Percentiles rank a stretch among this genome's conserved stretches.
Conservation (phyloP, 2,797 vertebrate species). For the Bradypodion ventrale region DNA sequence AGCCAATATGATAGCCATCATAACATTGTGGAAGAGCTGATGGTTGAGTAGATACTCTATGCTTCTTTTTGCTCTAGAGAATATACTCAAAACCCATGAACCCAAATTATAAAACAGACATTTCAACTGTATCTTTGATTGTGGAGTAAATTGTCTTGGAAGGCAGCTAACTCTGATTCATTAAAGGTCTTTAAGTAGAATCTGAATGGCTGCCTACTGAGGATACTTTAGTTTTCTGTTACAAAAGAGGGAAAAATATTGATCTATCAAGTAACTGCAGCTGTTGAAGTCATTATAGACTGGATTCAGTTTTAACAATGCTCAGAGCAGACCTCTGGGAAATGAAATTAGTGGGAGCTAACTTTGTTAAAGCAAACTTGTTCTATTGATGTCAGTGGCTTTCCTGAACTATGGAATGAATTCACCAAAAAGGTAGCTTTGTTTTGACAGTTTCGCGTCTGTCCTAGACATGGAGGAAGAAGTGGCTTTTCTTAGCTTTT, state of each 20-base stretch:
- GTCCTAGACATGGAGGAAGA: too few species aligned
- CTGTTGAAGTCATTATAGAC: background rate
- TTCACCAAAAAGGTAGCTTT: too few species aligned
- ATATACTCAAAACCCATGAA: background rate
- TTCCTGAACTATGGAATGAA: too few species aligned
- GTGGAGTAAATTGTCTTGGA: background rate
- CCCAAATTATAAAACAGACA: background rate
- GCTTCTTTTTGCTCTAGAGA: background rate
- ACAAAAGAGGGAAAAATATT: constrained; percentile 10
- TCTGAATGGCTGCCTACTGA: background rate
- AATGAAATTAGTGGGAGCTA: background rate
- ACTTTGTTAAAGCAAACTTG: background rate
- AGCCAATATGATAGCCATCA: background rate
- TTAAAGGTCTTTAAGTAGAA: background rate
- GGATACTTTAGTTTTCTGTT: background rate
- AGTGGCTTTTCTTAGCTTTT: background rate
- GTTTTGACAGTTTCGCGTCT: too few species aligned
- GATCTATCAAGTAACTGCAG: constrained; percentile 10
- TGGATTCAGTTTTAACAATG: background rate
- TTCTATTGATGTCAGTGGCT: background rate
- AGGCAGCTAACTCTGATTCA: background rate
- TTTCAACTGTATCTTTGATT: background rate
- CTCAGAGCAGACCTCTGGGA: background rate
- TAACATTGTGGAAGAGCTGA: background rate
- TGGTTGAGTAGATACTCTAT: background rate